Percentiles rank a stretch among this genome's conserved stretches.
phyloP scores from a whole-genome alignment of 2,888 invertebrate species.

The Lepidocyrtoides sp. region DNA sequence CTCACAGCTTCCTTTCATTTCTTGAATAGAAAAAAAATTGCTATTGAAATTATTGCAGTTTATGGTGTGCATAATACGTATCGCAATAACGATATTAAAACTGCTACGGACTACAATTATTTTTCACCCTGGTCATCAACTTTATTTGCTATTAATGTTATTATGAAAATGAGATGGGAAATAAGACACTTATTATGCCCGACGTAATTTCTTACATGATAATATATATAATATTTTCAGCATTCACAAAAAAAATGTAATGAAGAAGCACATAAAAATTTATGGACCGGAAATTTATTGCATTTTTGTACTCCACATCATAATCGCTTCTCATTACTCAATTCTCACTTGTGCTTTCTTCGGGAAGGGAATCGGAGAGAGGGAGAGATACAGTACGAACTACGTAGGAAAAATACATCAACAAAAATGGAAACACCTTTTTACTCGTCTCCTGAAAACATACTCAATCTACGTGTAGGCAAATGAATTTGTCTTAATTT shows the following conservation, averaged over 20 bases:
- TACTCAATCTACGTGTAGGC: too few species aligned
- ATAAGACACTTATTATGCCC: not conserved
- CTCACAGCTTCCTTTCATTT: too few species aligned
- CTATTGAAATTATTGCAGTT: too few species aligned
- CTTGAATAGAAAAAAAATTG: too few species aligned
- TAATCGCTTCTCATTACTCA: not conserved
- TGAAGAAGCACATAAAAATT: conserved; percentile 69
- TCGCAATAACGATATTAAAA: too few species aligned
- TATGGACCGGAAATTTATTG: conserved; percentile 70
- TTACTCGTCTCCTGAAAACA: too few species aligned
- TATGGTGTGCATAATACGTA: too few species aligned
- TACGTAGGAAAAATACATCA: not conserved
- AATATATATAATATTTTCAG: not conserved
- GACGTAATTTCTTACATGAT: not conserved
- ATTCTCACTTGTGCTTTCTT: not conserved
- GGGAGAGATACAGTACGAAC: not conserved
- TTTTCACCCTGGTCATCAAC: conserved; percentile 10
- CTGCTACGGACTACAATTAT: not conserved
- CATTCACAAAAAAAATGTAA: conserved; percentile 4
- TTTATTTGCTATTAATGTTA: too few species aligned
- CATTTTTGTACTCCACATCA: conserved; percentile 9
- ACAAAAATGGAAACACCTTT: too few species aligned
- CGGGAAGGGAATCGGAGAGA: not conserved
- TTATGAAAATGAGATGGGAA: not conserved
- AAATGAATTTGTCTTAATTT: too few species aligned